Evolutionary conservation across 2,113 vertebrate genomes (phyloP).

Genomic region (Crypturellus undulatus): DNA sequence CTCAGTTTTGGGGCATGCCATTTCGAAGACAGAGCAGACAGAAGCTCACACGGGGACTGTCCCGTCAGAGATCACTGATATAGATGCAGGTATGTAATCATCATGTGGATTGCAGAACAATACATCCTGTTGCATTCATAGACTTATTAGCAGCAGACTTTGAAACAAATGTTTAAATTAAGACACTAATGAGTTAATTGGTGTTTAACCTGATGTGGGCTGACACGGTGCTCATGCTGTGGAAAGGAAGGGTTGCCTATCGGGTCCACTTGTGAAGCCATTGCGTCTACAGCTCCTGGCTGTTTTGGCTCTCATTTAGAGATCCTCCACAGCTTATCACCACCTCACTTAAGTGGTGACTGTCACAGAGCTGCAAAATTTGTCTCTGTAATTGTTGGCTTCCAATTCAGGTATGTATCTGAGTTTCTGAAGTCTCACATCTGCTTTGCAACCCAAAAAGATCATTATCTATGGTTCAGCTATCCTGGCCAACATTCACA

Average conservation of each 20-base stretch:
- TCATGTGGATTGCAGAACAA: neutral
- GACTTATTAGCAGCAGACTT: neutral
- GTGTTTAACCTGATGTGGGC: constrained; percentile 17
- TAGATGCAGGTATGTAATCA: neutral
- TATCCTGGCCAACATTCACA: neutral
- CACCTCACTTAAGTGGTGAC: neutral
- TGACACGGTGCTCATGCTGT: constrained; percentile 27
- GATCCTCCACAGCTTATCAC: neutral
- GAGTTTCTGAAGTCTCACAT: neutral
- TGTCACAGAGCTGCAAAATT: neutral
- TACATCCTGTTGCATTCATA: neutral
- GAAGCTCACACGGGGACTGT: accelerated
- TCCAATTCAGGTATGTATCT: neutral
- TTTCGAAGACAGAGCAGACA: neutral
- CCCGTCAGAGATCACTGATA: accelerated
- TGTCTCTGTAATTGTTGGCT: neutral
- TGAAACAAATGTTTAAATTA: constrained; percentile 31
- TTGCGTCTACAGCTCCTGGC: constrained; percentile 35
- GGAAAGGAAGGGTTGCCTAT: constrained; percentile 70
- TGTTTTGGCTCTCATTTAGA: constrained; percentile 41
- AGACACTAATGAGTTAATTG: constrained; percentile 64
- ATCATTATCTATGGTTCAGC: neutral
- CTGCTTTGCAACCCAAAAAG: neutral
- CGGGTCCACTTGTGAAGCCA: constrained; percentile 62
- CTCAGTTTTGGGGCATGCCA: neutral